These are phyloP conservation scores for Axea sp. DNA, from an alignment of 2,888 invertebrate genomes.

Conservation along the genomic window DNA sequence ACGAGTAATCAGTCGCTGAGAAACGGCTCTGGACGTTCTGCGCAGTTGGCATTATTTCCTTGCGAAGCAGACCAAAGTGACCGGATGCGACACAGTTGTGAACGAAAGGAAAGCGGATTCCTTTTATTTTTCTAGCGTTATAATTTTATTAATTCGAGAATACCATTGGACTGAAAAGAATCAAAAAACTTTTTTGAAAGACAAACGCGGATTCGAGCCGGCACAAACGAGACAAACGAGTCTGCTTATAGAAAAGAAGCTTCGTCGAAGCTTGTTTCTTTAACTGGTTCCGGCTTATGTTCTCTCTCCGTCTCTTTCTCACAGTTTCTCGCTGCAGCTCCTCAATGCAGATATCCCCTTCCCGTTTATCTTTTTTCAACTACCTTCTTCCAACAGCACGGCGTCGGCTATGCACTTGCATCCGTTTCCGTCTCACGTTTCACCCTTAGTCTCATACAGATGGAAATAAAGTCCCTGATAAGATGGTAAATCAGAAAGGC, in stretches of 20 bases:
- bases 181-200: conserved; percentile 45
- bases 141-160: conserved; percentile 58
- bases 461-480: conserved; percentile 64
- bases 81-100: conserved; percentile 33
- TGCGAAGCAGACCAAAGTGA: conserved; percentile 11
- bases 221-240: conserved; percentile 59
- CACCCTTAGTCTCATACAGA: conserved; percentile 64
- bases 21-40: too few relatives aligned
- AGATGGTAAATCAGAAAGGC: conserved; percentile 64
- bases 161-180: conserved; percentile 41
- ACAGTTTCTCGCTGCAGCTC: conserved; percentile 35
- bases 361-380: conserved; percentile 58
- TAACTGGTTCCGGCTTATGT: conserved; percentile 68
- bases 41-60: conserved; percentile 5
- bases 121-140: conserved; percentile 31
- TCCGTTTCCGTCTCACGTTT: conserved; percentile 72
- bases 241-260: conserved; percentile 60
- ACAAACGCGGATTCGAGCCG: conserved; percentile 50
- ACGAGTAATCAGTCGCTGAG: too few relatives aligned
- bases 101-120: conserved; percentile 8
- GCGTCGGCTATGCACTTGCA: conserved; percentile 68
- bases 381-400: conserved; percentile 57
- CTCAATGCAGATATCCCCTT: conserved; percentile 51
- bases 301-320: conserved; percentile 53
- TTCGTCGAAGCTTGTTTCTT: conserved; percentile 63